Evolutionary conservation across 2,797 vertebrate species (phyloP).

Genomic region (Mycteria americana): DNA sequence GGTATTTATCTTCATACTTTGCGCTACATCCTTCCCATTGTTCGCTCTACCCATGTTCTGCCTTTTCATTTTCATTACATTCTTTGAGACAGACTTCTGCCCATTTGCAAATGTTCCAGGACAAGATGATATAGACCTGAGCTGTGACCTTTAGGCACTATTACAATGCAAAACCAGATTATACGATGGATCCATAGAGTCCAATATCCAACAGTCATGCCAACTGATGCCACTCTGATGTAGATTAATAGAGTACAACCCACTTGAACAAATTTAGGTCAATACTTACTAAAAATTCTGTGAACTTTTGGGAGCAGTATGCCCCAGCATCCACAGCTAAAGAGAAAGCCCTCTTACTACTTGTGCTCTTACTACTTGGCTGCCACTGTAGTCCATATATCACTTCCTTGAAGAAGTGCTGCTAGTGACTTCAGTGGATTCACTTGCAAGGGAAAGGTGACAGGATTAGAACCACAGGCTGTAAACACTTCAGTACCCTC

Average conservation of each 20-base stretch:
- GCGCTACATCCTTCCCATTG: not conserved
- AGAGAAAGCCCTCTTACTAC: not conserved
- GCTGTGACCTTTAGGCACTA: not conserved
- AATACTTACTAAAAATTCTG: not conserved
- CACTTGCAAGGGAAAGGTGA: constrained; percentile 33
- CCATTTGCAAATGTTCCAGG: not conserved
- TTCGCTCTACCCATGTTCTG: not conserved
- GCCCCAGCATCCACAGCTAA: not conserved
- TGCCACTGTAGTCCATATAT: not conserved
- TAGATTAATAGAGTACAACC: not conserved
- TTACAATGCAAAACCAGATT: not conserved
- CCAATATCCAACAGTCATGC: not conserved
- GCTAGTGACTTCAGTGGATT: not conserved
- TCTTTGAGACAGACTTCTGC: not conserved
- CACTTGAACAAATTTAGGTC: not conserved
- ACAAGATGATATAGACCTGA: not conserved
- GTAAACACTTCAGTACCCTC: not conserved
- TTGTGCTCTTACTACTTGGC: not conserved
- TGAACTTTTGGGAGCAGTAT: not conserved
- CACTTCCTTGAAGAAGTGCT: not conserved
- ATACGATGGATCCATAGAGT: accelerated
- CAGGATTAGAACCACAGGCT: not conserved
- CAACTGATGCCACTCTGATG: not conserved
- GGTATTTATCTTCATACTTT: not conserved
- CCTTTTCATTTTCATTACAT: not conserved